Evolutionary conservation across 2,888 invertebrate genomes (phyloP).

Genomic region (Aleiodes testaceus): DNA sequence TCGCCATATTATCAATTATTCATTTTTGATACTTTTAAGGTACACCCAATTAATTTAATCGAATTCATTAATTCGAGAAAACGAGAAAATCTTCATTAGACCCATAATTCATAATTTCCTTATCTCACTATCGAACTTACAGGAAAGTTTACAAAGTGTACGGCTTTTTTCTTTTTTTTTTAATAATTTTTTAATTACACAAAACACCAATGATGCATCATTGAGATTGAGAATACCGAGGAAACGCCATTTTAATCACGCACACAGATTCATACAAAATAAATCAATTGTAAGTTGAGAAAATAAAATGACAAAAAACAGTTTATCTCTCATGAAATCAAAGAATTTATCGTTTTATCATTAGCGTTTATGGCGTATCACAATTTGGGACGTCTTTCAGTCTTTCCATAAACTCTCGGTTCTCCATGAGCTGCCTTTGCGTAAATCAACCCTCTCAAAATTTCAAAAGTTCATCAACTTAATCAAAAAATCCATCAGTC

Average conservation of each 20-base stretch:
- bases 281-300: not conserved
- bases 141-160: constrained; percentile 25
- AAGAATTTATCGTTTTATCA: not conserved
- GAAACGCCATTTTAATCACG: constrained; percentile 25
- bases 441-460: constrained; percentile 1
- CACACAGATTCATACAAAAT: constrained; percentile 16
- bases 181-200: not conserved
- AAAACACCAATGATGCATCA: constrained; percentile 31
- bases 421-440: constrained; percentile 26
- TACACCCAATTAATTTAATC: constrained; percentile 12
- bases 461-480: not conserved
- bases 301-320: constrained; percentile 3
- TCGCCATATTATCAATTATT: not conserved
- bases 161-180: constrained; percentile 10
- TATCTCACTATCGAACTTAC: constrained; percentile 33
- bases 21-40: constrained; percentile 4
- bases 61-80: constrained; percentile 5
- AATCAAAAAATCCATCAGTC: constrained; percentile 31
- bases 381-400: constrained; percentile 30
- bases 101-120: constrained; percentile 16
- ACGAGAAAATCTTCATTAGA: constrained; percentile 8
- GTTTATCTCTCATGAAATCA: not conserved
- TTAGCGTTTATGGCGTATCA: constrained; percentile 25
- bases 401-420: constrained; percentile 15
- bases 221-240: constrained; percentile 19